Evolutionary conservation across 2,888 invertebrate species (phyloP).

Genomic region (Cantharis lateralis): DNA sequence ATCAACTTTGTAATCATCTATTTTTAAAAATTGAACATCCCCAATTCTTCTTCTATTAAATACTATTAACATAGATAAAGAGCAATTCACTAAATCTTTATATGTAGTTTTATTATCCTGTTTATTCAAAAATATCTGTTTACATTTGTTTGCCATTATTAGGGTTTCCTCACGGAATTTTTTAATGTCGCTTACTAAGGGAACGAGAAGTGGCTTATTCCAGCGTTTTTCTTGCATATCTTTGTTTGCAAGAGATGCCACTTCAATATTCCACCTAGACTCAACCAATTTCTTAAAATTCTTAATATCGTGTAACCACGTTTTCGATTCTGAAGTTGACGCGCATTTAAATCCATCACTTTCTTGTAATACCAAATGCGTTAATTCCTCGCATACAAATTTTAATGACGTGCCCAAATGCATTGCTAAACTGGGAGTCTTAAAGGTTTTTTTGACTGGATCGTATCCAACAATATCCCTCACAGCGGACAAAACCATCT

Average conservation of each 20-base stretch:
- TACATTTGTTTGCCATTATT: constrained; percentile 12
- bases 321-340: too few relatives aligned
- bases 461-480: too few relatives aligned
- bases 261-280: not conserved
- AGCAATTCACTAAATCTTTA: constrained; percentile 15
- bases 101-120: not conserved
- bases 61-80: constrained; percentile 25
- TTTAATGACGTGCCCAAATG: too few relatives aligned
- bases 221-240: constrained; percentile 27
- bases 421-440: too few relatives aligned
- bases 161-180: constrained; percentile 17
- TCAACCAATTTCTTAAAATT: constrained; percentile 6
- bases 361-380: too few relatives aligned
- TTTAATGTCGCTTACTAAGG: constrained; percentile 25
- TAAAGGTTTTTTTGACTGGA: too few relatives aligned
- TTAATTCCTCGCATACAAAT: too few relatives aligned
- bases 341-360: too few relatives aligned
- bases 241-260: constrained; percentile 1
- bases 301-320: constrained; percentile 2
- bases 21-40: constrained; percentile 29
- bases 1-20: constrained; percentile 13
- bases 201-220: constrained; percentile 30
- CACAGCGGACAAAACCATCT: too few relatives aligned
- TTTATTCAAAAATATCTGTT: not conserved
- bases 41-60: constrained; percentile 31